A percentile compares a stretch with the other conserved stretches of the same genome.
These are phyloP conservation scores for Bujurquina vittata DNA, from an alignment of 2,113 vertebrate genomes.

Conservation along the genomic window DNA sequence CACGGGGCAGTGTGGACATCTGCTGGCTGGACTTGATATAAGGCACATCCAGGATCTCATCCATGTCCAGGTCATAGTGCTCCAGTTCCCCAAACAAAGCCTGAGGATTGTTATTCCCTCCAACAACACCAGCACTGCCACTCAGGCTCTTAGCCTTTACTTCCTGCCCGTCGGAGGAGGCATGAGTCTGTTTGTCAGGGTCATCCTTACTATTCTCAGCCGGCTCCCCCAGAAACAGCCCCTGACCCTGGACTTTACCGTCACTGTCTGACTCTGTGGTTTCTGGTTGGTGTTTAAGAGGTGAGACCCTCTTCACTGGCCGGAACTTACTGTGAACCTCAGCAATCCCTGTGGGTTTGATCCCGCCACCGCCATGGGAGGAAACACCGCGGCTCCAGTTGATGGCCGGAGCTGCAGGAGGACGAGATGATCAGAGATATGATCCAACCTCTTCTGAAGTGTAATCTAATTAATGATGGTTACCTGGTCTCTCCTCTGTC, in stretches of 20 bases:
- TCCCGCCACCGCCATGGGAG: constrained; percentile 82
- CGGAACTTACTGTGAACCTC: constrained; percentile 96
- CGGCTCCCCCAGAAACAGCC: constrained; percentile 76
- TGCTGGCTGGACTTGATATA: constrained; percentile 96
- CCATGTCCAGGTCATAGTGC: constrained; percentile 98
- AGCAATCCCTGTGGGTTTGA: constrained; percentile 91
- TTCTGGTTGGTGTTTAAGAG: constrained; percentile 96
- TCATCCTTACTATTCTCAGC: constrained; percentile 82
- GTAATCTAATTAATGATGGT: neutral
- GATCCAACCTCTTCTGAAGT: neutral
- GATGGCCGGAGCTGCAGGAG: constrained; percentile 85
- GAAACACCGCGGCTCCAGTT: constrained; percentile 90
- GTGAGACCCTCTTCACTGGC: constrained; percentile 96
- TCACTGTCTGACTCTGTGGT: constrained; percentile 86
- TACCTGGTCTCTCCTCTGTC: constrained; percentile 92
- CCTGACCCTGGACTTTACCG: constrained; percentile 79
- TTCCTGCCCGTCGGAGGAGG: constrained; percentile 70
- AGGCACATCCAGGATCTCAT: constrained; percentile 98
- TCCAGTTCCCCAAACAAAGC: constrained; percentile 90
- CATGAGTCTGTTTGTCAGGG: constrained; percentile 67
- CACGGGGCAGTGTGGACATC: constrained; percentile 86
- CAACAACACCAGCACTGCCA: neutral
- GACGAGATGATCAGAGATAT: neutral
- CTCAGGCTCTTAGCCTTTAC: constrained; percentile 75
- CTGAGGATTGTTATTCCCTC: constrained; percentile 47